Evolutionary conservation across 2,888 invertebrate genomes (phyloP), one percentile per base, ranked within the genome.

Genomic region (Drosophila lutescens): DNA sequence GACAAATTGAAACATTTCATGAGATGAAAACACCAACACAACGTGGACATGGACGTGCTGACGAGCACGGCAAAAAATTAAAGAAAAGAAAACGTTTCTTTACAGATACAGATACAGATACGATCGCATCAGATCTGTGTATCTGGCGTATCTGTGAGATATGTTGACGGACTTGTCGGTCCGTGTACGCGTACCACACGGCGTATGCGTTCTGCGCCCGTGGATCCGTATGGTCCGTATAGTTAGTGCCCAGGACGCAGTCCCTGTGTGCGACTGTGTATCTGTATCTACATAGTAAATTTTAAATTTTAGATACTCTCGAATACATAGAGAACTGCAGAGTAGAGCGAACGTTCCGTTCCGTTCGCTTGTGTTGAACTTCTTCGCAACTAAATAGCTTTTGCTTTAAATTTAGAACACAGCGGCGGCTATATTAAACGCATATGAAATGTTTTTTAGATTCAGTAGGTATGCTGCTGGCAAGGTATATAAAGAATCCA

Each of bases 371-470:
- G 86, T 89, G 78, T 71, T 88, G 85, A 90, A 90, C 86, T 89
- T 90, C 89, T 83, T 84, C 84, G 85, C 84, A 84, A 89, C 86
- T 88, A 88, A 89, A 89, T 90, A 83, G 88, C 85, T 86, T 90
- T 90, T 86, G 88, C 90, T 90, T 88, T 90, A 90, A 90, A 77
- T 88, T 90, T 90, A 90, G 90, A 86, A 74, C 75, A 78, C 72
- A 86, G 81, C 85, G 79, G 75, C 78, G 77, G 78, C 87, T 86
- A 86, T 87, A 86, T 87, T 88, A 86, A 86, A 86, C 82, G 80
- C 89, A 86, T 86, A 86, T 86, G 88, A 88, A 86, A 73, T 86
- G 87, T 79, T 88, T 86, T 88, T 87, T 86, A 85, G 79, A 83
- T 67, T 87, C 79, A 79, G 79, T 83, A 74, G 79, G 72, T 72